A percentile compares a stretch with the other conserved stretches of the same genome.
Conservation (phyloP, 1,140 invertebrate species). For the Eumeta japonica region DNA sequence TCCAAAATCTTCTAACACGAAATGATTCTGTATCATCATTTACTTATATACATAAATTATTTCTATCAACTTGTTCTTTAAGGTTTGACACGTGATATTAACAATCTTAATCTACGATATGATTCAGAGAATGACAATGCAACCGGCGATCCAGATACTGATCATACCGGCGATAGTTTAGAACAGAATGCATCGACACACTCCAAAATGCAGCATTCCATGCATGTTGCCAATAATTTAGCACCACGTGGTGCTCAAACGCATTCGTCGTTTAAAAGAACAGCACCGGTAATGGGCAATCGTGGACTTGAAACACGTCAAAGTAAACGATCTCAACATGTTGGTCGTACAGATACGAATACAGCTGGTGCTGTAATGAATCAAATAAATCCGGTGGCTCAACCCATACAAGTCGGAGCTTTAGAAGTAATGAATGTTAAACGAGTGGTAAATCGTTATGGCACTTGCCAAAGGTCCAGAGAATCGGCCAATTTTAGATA, state of each 20-base stretch:
- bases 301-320: conserved; percentile 14
- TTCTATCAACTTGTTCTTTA: no score
- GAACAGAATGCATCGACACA: no score
- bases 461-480: conserved; percentile 93
- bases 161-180: no score
- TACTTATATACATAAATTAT: no score
- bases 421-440: conserved; percentile 96
- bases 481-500: conserved; percentile 94
- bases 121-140: no score
- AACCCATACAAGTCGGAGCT: conserved; percentile 78
- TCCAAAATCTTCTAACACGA: no score
- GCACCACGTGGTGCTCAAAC: conserved; percentile 9
- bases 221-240: conserved; percentile 26
- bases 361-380: background rate
- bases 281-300: conserved; percentile 16
- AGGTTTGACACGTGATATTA: no score
- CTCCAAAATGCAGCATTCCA: no score
- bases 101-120: no score
- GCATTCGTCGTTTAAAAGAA: no score
- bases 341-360: background rate
- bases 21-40: no score
- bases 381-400: conserved; percentile 25
- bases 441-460: conserved; percentile 93
- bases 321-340: conserved; percentile 24
- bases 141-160: no score